phyloP scores from a whole-genome alignment of 2,888 invertebrate genomes.

The Spilarctia lutea region DNA sequence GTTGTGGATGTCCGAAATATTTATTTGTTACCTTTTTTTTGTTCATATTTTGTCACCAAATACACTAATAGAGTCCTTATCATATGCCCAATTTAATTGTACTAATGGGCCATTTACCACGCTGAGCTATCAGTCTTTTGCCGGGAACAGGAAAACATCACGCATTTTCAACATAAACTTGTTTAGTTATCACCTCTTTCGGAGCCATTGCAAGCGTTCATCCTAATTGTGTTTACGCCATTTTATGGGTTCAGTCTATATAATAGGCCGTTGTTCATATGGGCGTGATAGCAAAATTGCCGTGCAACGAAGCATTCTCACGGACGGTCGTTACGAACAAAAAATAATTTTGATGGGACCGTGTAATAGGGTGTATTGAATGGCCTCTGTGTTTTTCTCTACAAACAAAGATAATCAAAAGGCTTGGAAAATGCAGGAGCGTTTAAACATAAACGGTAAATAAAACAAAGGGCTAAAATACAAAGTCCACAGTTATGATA shows the following conservation, averaged over 20 bases:
- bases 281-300: conserved; percentile 29
- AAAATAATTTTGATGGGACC: conserved; percentile 26
- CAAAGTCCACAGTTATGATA: neutral
- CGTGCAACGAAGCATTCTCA: conserved; percentile 36
- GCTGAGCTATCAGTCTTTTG: neutral
- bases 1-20: no score
- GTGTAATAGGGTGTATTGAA: conserved; percentile 12
- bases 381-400: conserved; percentile 1
- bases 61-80: neutral
- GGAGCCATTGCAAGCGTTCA: conserved; percentile 19
- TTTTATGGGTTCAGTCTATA: neutral
- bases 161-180: conserved; percentile 12
- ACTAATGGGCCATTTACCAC: neutral
- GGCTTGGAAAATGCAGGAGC: neutral
- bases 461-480: neutral
- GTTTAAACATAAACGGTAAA: neutral
- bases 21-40: no score
- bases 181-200: conserved; percentile 18
- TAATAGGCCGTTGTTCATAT: conserved; percentile 4
- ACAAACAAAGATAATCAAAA: neutral
- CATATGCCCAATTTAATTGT: neutral
- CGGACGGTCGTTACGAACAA: conserved; percentile 15
- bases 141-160: neutral
- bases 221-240: conserved; percentile 28
- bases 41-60: neutral